Evolutionary conservation across 2,797 vertebrate genomes (phyloP), one percentile per base, ranked within the genome.

Genomic region (Liasis olivaceus): DNA sequence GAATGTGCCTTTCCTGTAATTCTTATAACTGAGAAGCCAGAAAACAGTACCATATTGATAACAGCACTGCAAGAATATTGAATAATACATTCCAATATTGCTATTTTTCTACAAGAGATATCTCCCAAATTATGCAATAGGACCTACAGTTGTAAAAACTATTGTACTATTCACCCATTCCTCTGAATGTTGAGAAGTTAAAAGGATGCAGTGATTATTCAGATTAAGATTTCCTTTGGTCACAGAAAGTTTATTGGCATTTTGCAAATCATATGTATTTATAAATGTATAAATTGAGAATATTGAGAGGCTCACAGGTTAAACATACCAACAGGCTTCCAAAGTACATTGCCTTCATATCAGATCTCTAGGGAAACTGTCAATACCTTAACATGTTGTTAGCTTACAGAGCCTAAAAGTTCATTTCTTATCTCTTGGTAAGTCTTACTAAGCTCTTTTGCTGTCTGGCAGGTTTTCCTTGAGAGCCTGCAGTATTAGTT

Each of bases 1-100:
- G 36, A 60, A 62, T n/a, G 0, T 95, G 47, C 60, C 51, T 77
- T 94, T 60, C 81, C 93, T 56, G 90, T 93, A 66, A 24, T 81
- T 93, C 2, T 51, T 72, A 8, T 42, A 86, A 72, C 20, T 91
- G 5, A 8, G 36, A 58, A 42, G 2, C 47, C 59, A 90, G 42
- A 77, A 90, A 63, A 88, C 89, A 92, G 90, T 91, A 17, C 22
- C 85, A 22, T 0, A 3, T 26, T 62, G 2, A 89, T 62, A 24
- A 89, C 56, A 24, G 87, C 1, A 14, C 72, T 95, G 59, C 86
- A 88, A 64, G 24, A 36, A 7, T 31, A 0, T n/a, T 20, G 85
- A 63, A 26, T 93, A 22, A 36, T 66, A n/a, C 1, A 63, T 54
- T 31, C 31, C 14, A 28, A 51, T 54, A 31, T 5, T 60, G 60